A percentile compares a stretch with the other conserved stretches of the same genome.
Conservation (phyloP, 2,113 vertebrate species). For the Pelobates fuscus region DNA sequence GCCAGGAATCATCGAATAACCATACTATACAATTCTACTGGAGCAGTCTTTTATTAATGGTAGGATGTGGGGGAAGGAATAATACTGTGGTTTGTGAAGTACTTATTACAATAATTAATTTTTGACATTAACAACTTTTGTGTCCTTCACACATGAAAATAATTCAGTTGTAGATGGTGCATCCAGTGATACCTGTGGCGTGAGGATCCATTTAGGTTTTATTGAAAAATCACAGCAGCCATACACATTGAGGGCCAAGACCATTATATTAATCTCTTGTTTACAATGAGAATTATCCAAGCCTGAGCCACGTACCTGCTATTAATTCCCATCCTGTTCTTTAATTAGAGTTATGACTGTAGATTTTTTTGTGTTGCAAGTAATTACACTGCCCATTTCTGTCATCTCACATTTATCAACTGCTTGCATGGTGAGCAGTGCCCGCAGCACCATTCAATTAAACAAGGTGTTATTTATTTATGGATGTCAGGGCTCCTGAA, state of each 20-base stretch:
- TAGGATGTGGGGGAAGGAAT: too few relatives aligned
- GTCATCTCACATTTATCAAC: not conserved
- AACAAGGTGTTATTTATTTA: not conserved
- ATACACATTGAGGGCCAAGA: not conserved
- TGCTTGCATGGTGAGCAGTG: not conserved
- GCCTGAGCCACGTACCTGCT: not conserved
- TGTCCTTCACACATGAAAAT: too few relatives aligned
- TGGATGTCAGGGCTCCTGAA: not conserved
- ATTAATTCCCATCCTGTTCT: not conserved
- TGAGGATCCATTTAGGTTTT: not conserved
- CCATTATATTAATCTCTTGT: not conserved
- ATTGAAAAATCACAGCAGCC: not conserved
- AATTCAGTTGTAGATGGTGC: too few relatives aligned
- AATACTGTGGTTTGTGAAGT: too few relatives aligned
- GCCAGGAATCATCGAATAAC: too few relatives aligned
- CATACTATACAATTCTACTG: too few relatives aligned
- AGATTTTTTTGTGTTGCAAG: not conserved
- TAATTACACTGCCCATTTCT: not conserved
- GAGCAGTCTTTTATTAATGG: too few relatives aligned
- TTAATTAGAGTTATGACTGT: slow-evolving; percentile 3
- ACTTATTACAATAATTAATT: too few relatives aligned
- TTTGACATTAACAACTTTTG: too few relatives aligned
- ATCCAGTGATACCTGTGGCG: too few relatives aligned
- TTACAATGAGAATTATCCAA: not conserved
- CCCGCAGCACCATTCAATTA: not conserved